These are phyloP conservation scores for Onychorhynchus coronatus DNA, from an alignment of 2,113 vertebrate genomes.

Conservation along the genomic window DNA sequence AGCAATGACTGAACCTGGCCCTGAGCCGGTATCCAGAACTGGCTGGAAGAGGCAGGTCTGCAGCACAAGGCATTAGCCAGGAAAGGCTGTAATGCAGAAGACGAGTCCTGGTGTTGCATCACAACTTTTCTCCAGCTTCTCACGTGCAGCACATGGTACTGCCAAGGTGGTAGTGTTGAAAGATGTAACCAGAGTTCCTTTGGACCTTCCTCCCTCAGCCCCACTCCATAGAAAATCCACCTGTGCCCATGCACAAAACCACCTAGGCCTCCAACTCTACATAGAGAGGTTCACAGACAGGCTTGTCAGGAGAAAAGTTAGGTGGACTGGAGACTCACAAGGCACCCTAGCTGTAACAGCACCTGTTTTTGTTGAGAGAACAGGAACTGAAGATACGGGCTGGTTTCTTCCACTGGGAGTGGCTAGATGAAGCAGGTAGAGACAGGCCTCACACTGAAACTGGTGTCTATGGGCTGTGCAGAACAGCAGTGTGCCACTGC, in stretches of 20 bases:
- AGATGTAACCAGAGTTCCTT: not conserved
- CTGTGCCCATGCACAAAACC: not conserved
- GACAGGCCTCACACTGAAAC: not conserved
- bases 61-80: not conserved
- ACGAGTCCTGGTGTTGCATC: not conserved
- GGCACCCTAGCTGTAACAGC: not conserved
- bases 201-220: not conserved
- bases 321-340: not conserved
- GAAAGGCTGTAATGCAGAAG: not conserved
- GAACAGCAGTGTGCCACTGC: not conserved
- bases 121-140: not conserved
- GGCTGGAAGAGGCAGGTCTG: not conserved
- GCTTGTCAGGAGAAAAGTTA: not conserved
- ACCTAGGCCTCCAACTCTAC: not conserved
- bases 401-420: not conserved
- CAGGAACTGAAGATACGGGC: rapidly evolving
- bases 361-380: not conserved
- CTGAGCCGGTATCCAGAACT: not conserved
- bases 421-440: not conserved
- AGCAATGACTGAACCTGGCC: not conserved
- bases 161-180: not conserved
- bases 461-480: not conserved
- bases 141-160: not conserved
- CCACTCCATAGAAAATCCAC: not conserved
- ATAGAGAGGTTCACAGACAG: not conserved